Base-by-base conservation (phyloP, 2,888 invertebrate species). In the Argyresthia goedartella region DNA sequence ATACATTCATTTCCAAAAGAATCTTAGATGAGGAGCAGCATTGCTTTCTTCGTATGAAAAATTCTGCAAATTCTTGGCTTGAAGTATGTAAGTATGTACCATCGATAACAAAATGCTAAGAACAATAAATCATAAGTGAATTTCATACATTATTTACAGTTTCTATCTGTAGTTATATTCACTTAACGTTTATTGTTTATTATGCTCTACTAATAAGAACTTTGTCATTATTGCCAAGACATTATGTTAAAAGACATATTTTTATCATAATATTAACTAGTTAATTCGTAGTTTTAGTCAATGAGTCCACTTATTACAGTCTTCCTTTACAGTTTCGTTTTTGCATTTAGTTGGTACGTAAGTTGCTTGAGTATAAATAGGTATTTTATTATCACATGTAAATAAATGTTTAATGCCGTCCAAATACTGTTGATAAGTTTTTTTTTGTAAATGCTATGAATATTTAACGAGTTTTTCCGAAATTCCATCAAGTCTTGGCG, bases 271-370 rank as follows among this genome's bases (percentile, higher is more conserved):
- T 25, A 25, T 4, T 25, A 25, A 25, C 2, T 25, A 66, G 60
- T 60, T 63, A 64, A 63, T 59, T 56, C 56, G 61, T 65, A 56
- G 52, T 54, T 58, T 60, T 64, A 78, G 76, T 79, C 77, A 79
- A 65, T 64, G 58, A 67, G 67, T 69, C 67, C 67, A 66, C 60
- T 65, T 71, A 64, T 62, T 67, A 11, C 13, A 71, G 81, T 82
- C 82, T 81, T 82, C 81, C 82, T 76, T 73, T 14, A 48, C 48
- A 48, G 36, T 53, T 52, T 47, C 16, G 35, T 46, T 74, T 81
- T 74, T 81, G 84, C 84, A 85, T 85, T 84, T 85, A 85, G 80
- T 73, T 81, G 77, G 55, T 58, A 63, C 58, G 63, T 80, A 81
- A 74, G 73, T 62, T 57, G 67, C 66, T 71, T 70, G 73, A 72